Conservation (phyloP, 2,113 vertebrate species). For the Dicentrarchus labrax region DNA sequence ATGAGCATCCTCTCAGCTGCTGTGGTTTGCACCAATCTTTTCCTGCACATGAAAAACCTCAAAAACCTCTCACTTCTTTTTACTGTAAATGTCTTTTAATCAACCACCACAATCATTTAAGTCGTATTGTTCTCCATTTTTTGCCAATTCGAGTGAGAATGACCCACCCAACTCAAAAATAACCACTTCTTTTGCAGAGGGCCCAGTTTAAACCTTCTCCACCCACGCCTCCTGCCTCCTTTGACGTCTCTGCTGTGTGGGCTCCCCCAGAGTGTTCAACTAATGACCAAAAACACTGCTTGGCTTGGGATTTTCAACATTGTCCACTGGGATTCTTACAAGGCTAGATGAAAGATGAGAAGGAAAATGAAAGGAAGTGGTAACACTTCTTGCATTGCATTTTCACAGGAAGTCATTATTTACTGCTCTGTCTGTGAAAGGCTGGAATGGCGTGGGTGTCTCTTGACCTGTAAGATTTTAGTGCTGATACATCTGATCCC, state of each 20-base stretch:
- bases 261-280: constrained; percentile 34
- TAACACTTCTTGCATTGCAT: constrained; percentile 49
- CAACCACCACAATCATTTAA: background rate
- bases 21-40: background rate
- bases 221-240: constrained; percentile 33
- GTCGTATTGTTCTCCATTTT: too few species aligned
- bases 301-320: constrained; percentile 22
- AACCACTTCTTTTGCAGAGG: constrained; percentile 15
- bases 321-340: constrained; percentile 41
- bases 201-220: constrained; percentile 29
- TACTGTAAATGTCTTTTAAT: background rate
- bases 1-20: background rate
- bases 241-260: constrained; percentile 35
- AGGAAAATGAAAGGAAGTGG: constrained; percentile 61
- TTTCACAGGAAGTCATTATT: constrained; percentile 79
- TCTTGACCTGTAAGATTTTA: constrained; percentile 53
- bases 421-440: constrained; percentile 49
- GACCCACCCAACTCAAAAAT: constrained; percentile 34
- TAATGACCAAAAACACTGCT: constrained; percentile 50
- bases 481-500: constrained; percentile 57
- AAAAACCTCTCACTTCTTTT: background rate
- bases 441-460: constrained; percentile 64
- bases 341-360: constrained; percentile 57
- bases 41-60: background rate
- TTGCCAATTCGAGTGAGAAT: constrained; percentile 20